These are phyloP conservation scores for Drosophila orosa DNA, from an alignment of 1,140 invertebrate species.

Conservation along the genomic window DNA sequence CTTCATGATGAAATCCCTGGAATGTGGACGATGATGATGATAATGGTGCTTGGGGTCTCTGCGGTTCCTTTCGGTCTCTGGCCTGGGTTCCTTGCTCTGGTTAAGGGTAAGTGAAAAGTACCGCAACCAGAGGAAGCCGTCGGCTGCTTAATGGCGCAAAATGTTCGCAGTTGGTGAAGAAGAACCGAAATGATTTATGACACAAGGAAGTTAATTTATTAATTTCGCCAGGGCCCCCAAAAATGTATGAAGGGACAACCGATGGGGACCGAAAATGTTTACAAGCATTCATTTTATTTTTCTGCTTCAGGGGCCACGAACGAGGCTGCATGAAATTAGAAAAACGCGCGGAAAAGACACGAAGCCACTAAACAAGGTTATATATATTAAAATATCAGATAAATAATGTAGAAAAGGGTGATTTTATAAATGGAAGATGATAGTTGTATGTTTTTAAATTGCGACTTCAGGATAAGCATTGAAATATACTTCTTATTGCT, in stretches of 20 bases:
- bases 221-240: slow-evolving; percentile 59
- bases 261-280: slow-evolving; percentile 51
- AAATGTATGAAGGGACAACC: slow-evolving; percentile 26
- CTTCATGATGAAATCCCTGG: slow-evolving; percentile 55
- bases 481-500: too few relatives aligned
- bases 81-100: slow-evolving; percentile 25
- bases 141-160: slow-evolving; percentile 78
- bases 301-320: slow-evolving; percentile 30
- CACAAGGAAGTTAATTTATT: slow-evolving; percentile 83
- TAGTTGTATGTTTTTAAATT: too few relatives aligned
- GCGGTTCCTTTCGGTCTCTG: slow-evolving; percentile 43
- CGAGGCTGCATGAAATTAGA: slow-evolving; percentile 40
- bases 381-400: slow-evolving; percentile 38
- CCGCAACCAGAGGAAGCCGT: slow-evolving; percentile 63
- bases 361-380: slow-evolving; percentile 64
- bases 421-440: too few relatives aligned
- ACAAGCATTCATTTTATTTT: slow-evolving; percentile 57
- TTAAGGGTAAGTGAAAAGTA: slow-evolving; percentile 81
- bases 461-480: not conserved
- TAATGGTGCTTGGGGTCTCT: slow-evolving; percentile 53
- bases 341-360: slow-evolving; percentile 14
- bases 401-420: slow-evolving; percentile 8
- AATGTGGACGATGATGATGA: slow-evolving; percentile 60
- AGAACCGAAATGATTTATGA: slow-evolving; percentile 80
- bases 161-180: slow-evolving; percentile 76